A percentile compares a stretch with the other conserved stretches of the same genome.
phyloP scores from a whole-genome alignment of 2,888 invertebrate genomes.

The Lymantria dispar region DNA sequence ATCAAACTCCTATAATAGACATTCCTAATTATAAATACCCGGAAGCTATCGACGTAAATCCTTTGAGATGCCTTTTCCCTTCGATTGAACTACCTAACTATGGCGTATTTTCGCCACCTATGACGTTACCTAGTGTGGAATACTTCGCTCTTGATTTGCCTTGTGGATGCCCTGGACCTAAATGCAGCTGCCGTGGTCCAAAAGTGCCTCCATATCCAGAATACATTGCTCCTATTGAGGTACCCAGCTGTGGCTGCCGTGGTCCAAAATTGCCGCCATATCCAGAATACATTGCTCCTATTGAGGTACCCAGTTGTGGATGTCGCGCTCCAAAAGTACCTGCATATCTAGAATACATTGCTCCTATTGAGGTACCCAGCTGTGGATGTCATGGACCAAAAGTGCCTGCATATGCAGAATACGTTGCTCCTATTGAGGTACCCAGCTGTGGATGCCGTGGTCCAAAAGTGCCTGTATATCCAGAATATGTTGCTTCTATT shows the following conservation, averaged over 20 bases:
- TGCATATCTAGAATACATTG: constrained; percentile 3
- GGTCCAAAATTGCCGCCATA: constrained; percentile 16
- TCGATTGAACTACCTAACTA: constrained; percentile 17
- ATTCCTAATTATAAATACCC: constrained; percentile 25
- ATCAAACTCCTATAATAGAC: constrained; percentile 14
- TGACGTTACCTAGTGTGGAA: constrained; percentile 16
- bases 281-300: constrained; percentile 2
- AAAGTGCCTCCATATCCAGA: constrained; percentile 1
- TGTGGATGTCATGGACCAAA: constrained; percentile 26
- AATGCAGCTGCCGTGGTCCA: constrained; percentile 28
- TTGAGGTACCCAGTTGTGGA: constrained; percentile 20
- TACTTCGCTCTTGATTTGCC: constrained; percentile 15
- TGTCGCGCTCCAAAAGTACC: constrained; percentile 25
- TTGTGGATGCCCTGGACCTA: not conserved
- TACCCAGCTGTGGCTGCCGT: constrained; percentile 2
- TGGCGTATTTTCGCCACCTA: constrained; percentile 19
- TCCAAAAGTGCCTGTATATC: constrained; percentile 17
- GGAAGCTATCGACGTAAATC: constrained; percentile 17
- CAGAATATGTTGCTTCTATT: constrained; percentile 4
- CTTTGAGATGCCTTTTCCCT: constrained; percentile 20
- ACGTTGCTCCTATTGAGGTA: constrained; percentile 12
- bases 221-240: constrained; percentile 5
- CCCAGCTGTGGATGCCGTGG: constrained; percentile 28
- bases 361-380: constrained; percentile 15
- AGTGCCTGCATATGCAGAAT: constrained; percentile 13